phyloP scores from a whole-genome alignment of 1,140 invertebrate genomes.

The Zaprionus gabonicus region DNA sequence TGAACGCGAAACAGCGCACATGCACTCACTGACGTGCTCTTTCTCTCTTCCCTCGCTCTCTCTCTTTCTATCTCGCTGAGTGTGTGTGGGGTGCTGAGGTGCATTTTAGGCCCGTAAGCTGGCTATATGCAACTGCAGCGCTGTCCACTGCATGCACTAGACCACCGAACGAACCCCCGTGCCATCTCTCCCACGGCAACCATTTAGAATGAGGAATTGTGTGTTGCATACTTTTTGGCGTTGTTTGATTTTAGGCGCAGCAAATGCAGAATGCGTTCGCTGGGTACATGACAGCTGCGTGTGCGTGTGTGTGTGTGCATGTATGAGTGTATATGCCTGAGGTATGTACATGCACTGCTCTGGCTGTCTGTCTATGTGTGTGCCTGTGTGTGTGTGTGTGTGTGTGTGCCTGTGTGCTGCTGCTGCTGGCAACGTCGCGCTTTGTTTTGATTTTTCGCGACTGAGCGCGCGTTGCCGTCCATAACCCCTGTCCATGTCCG shows the following conservation, averaged over 20 bases:
- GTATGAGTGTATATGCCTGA: conserved; percentile 33
- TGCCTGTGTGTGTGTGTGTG: conserved; percentile 22
- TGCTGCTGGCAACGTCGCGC: conserved; percentile 63
- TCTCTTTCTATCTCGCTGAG: background rate
- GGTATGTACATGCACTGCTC: conserved; percentile 37
- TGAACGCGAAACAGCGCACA: conserved; percentile 53
- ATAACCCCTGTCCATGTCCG: conserved; percentile 16
- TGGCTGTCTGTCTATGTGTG: conserved; percentile 12
- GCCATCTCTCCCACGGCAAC: background rate
- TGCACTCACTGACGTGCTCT: conserved; percentile 21
- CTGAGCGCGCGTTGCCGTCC: conserved; percentile 74
- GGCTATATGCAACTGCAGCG: conserved; percentile 39
- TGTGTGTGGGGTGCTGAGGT: conserved; percentile 37
- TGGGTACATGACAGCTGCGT: conserved; percentile 49
- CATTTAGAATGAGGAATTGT: conserved; percentile 21
- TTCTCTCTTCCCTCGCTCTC: background rate
- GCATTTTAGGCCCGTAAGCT: conserved; percentile 52
- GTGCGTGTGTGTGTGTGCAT: conserved; percentile 25
- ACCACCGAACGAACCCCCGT: background rate
- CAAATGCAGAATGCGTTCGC: conserved; percentile 71
- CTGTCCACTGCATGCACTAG: background rate
- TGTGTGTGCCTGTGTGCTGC: conserved; percentile 20
- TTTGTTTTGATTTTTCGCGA: conserved; percentile 83
- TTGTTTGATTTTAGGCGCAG: conserved; percentile 80
- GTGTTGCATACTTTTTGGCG: conserved; percentile 77